Percentiles rank a stretch among this genome's conserved stretches.
Evolutionary conservation across 2,113 vertebrate species (phyloP).

Genomic region (Pachyramphus minor): DNA sequence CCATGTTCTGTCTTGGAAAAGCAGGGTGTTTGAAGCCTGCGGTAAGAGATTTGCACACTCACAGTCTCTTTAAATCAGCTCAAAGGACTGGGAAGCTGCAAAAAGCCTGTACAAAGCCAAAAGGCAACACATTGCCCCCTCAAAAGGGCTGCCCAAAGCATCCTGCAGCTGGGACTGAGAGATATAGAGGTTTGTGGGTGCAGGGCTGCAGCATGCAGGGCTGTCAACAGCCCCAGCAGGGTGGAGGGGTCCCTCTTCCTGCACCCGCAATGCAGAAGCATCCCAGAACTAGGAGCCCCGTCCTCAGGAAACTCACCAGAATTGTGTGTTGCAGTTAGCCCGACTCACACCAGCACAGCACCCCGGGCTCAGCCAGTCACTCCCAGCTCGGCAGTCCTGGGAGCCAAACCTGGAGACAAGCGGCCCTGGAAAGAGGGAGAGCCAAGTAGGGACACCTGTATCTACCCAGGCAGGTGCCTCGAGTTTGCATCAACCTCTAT

Average conservation of each 20-base stretch:
- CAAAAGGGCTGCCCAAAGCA: neutral
- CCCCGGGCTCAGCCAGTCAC: accelerated
- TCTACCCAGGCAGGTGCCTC: accelerated
- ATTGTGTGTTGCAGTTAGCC: neutral
- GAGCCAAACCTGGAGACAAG: neutral
- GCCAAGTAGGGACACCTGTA: accelerated
- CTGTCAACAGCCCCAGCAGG: neutral
- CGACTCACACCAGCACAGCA: accelerated
- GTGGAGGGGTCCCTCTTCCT: too few relatives aligned
- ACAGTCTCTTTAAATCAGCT: neutral
- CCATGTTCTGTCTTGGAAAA: accelerated
- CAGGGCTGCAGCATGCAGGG: neutral
- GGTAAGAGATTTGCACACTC: neutral
- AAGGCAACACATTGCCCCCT: accelerated
- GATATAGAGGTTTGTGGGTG: accelerated
- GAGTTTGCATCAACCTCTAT: accelerated
- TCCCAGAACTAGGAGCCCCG: neutral
- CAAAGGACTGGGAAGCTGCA: accelerated
- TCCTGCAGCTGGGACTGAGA: neutral
- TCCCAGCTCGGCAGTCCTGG: neutral
- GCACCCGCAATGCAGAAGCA: neutral
- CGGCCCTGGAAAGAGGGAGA: neutral
- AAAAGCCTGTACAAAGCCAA: neutral
- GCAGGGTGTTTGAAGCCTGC: neutral
- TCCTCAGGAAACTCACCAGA: neutral